phyloP scores from a whole-genome alignment of 2,888 invertebrate species.

The Stramonita haemastoma region DNA sequence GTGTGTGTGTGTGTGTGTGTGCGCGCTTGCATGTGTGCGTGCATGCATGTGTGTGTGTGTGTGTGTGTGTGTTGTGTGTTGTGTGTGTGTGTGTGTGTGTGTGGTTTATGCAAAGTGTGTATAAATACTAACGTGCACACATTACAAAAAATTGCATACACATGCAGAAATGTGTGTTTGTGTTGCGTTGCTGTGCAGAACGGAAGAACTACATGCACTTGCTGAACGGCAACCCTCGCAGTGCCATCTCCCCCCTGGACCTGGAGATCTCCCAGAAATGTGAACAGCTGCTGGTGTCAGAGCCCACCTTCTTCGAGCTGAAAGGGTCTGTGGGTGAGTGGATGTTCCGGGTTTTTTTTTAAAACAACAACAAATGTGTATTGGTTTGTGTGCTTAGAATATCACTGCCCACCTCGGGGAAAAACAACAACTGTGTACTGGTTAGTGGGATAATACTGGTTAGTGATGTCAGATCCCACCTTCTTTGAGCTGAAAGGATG shows the following conservation, averaged over 20 bases:
- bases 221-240: constrained; percentile 69
- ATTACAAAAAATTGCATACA: not conserved
- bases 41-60: not conserved
- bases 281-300: constrained; percentile 72
- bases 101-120: not conserved
- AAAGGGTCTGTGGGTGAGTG: constrained; percentile 73
- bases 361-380: not conserved
- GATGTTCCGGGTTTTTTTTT: not conserved
- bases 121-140: not conserved
- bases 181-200: constrained; percentile 57
- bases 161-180: not conserved
- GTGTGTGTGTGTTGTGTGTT: not conserved
- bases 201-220: constrained; percentile 73
- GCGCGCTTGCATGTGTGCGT: not conserved
- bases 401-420: no score
- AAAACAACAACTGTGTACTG: no score
- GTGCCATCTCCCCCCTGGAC: constrained; percentile 74
- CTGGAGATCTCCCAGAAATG: constrained; percentile 75
- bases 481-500: no score
- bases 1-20: not conserved
- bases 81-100: no score
- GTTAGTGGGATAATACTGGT: no score
- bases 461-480: no score
- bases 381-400: not conserved
- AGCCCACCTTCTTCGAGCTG: constrained; percentile 69